phyloP scores from a whole-genome alignment of 2,888 invertebrate species.

The Tetropium fuscum region DNA sequence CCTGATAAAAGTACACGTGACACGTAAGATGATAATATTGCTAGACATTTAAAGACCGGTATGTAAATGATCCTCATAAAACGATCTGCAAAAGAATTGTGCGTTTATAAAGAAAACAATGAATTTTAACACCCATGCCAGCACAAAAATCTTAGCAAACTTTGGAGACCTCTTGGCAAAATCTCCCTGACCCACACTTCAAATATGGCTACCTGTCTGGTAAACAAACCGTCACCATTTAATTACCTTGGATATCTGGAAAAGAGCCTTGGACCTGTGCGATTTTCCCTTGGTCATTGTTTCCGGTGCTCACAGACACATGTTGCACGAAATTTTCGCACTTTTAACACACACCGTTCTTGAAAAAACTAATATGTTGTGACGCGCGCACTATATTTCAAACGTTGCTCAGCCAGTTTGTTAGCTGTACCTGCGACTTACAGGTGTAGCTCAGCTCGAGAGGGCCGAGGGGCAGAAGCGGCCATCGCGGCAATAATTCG shows the following conservation, averaged over 20 bases:
- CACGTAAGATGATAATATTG: too few species aligned
- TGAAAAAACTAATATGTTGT: slow-evolving; percentile 26
- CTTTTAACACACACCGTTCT: slow-evolving; percentile 21
- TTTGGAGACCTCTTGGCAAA: slow-evolving; percentile 3
- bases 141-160: too few species aligned
- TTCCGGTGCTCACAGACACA: slow-evolving; percentile 27
- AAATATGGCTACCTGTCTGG: slow-evolving; percentile 45
- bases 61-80: too few species aligned
- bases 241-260: slow-evolving; percentile 81
- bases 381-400: slow-evolving; percentile 35
- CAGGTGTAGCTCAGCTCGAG: slow-evolving; percentile 45
- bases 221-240: slow-evolving; percentile 37
- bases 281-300: slow-evolving; percentile 72
- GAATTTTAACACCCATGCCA: too few species aligned
- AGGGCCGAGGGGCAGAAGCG: slow-evolving; percentile 38
- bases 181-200: slow-evolving; percentile 19
- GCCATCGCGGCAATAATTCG: slow-evolving; percentile 39
- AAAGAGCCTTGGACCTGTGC: slow-evolving; percentile 73
- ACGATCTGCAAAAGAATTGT: too few species aligned
- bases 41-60: too few species aligned
- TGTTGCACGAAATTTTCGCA: slow-evolving; percentile 12
- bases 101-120: too few species aligned
- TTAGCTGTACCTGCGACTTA: slow-evolving; percentile 46
- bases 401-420: slow-evolving; percentile 43
- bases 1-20: too few species aligned